Base-by-base conservation (phyloP, 1,140 invertebrate species). In the Phymastichus coffea region DNA sequence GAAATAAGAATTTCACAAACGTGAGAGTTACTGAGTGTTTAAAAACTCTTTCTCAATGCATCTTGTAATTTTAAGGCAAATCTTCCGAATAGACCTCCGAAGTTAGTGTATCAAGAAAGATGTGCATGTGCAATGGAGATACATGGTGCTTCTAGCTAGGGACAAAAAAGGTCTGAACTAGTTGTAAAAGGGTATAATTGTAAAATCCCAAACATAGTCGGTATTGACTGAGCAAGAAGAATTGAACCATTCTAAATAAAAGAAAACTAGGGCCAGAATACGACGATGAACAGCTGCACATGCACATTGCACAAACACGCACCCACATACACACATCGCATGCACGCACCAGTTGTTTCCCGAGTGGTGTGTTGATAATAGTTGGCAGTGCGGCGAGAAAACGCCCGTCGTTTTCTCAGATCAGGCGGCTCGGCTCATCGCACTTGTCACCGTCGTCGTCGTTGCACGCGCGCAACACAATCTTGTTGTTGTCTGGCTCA, bases 381-480 rank as follows among this genome's bases (percentile, higher is more conserved):
- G 19, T 15, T 20, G 17, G 17, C 20, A 28, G n/a, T 38, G 38
- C 30, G 37, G 35, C 37, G 56, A 51, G 56, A 58, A 57, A 58
- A 58, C 47, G 47, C 55, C 55, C 55, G 55, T 57, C 54, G 37
- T 38, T 40, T n/a, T n/a, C n/a, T n/a, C 47, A 43, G 26, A 12
- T 48, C 19, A 49, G 35, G 15, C 26, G 38, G 35, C 12, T 51
- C 25, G 35, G 56, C 56, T 51, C 56, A 58, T 58, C 37, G 56
- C 47, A 28, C 17, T 57, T 12, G 33, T 41, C 46, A 17, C 38
- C 53, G 28, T 35, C 55, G n/a, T n/a, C 33, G 10, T 46, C 43
- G 28, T 38, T 44, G 20, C 22, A 44, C 41, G 25, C 22, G 19
- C 19, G 17, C 10, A n/a, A n/a, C 20, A 20, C 12, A 17, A 20